Evolutionary conservation across 2,888 invertebrate genomes (phyloP).

Genomic region (Selenia dentaria): DNA sequence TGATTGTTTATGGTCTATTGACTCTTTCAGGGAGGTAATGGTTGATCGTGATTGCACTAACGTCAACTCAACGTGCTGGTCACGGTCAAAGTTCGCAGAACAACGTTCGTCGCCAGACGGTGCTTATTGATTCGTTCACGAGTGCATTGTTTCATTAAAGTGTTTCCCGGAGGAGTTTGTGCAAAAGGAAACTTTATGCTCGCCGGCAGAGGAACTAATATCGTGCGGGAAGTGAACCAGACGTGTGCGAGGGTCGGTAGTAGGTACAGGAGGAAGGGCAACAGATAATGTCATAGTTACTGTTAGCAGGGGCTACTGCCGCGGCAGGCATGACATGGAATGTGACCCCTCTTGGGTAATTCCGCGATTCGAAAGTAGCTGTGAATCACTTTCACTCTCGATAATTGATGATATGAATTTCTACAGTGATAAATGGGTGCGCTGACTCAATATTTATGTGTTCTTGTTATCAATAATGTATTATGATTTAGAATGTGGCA

Average conservation of each 20-base stretch:
- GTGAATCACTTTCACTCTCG: constrained; percentile 16
- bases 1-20: too few relatives aligned
- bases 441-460: constrained; percentile 3
- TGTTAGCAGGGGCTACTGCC: too few relatives aligned
- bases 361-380: neutral
- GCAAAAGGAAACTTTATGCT: neutral
- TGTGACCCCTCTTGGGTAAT: too few relatives aligned
- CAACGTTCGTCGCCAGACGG: constrained; percentile 3
- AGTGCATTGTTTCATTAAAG: constrained; percentile 10
- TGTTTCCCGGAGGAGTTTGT: neutral
- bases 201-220: neutral
- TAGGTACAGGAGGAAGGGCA: neutral
- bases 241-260: constrained; percentile 3
- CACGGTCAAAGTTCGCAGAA: neutral
- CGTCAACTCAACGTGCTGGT: too few relatives aligned
- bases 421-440: neutral
- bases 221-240: neutral
- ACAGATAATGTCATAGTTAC: too few relatives aligned
- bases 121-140: constrained; percentile 8
- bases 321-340: neutral
- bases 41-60: too few relatives aligned
- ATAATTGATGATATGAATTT: neutral
- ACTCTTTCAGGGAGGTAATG: too few relatives aligned
- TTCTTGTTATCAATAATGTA: neutral
- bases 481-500: neutral